Evolutionary conservation across 2,888 invertebrate genomes (phyloP), one percentile per base, ranked within the genome.

Genomic region (Luffia ferchaultella): DNA sequence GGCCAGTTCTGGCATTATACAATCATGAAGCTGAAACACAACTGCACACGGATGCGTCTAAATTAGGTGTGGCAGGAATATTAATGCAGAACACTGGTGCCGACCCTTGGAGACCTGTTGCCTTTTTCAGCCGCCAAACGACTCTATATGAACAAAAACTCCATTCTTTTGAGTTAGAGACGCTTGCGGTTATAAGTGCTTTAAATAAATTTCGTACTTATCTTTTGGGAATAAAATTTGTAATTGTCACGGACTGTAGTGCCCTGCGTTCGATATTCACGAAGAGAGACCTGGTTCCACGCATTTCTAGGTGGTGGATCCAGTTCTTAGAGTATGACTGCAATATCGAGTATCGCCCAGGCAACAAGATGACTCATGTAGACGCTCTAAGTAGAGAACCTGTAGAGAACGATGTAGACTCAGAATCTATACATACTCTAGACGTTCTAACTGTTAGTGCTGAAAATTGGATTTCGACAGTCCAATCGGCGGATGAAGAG

Each of bases 21-120:
- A 52, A 55, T 30, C 50, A 50, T 48, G 3, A 48, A 1, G 19
- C 52, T 12, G 46, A 49, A 18, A 65, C 63, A 1, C 61, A 65
- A 54, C 18, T 63, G 5, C 61, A 62, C 50, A 63, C 63, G 16
- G 63, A 62, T 48, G 60, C 61, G 9, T 59, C 62, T 49, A 48
- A 57, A 18, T 17, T 55, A 1, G 64, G 65, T 1, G 20, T 62
- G 9, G 64, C 54, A 3, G 63, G 57, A 1, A 60, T 64, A 1
- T 46, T 67, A 18, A 45, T 19, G 18, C 46, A 50, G 16, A 7
- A 16, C 7, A 12, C 43, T 9, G 5, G 5, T 16, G 16, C 9
- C 5, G 43, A 43, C 5, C 9, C 16, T 9, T 43, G 9, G 16
- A 47, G 45, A 42, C 55, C 57, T 0, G 55, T 61, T 7, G 56